phyloP scores from a whole-genome alignment of 2,888 invertebrate species.

The Melieria picta region DNA sequence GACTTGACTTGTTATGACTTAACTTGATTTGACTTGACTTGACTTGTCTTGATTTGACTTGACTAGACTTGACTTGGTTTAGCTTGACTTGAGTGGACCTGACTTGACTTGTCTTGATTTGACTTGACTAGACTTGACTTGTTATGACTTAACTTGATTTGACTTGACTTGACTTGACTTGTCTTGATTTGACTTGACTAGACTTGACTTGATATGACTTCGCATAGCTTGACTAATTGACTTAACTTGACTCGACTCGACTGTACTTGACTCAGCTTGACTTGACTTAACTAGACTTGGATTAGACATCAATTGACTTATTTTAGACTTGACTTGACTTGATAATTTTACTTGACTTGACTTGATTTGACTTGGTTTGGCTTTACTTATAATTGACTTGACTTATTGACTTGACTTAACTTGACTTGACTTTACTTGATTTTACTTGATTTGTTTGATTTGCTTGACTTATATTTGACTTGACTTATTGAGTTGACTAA shows the following conservation, averaged over 20 bases:
- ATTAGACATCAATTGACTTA: not conserved
- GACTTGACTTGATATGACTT: not conserved
- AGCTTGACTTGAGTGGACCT: not conserved
- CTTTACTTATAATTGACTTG: not conserved
- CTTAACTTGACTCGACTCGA: not conserved
- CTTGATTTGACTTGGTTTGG: not conserved
- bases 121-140: conserved; percentile 8
- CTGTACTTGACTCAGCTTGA: not conserved
- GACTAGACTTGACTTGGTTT: not conserved
- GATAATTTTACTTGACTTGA: not conserved
- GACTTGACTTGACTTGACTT: conserved; percentile 10
- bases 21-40: not conserved
- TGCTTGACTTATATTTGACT: conserved; percentile 4
- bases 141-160: not conserved
- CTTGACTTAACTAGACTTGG: not conserved
- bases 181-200: not conserved
- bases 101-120: not conserved
- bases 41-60: not conserved
- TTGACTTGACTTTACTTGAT: not conserved
- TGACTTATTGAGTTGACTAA: conserved; percentile 6
- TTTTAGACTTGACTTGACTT: not conserved
- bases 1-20: not conserved
- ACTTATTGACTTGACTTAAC: conserved; percentile 1
- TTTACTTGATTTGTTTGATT: not conserved
- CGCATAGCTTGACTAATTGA: not conserved